Evolutionary conservation across 2,113 vertebrate genomes (phyloP).

Genomic region (Sciurus niger): DNA sequence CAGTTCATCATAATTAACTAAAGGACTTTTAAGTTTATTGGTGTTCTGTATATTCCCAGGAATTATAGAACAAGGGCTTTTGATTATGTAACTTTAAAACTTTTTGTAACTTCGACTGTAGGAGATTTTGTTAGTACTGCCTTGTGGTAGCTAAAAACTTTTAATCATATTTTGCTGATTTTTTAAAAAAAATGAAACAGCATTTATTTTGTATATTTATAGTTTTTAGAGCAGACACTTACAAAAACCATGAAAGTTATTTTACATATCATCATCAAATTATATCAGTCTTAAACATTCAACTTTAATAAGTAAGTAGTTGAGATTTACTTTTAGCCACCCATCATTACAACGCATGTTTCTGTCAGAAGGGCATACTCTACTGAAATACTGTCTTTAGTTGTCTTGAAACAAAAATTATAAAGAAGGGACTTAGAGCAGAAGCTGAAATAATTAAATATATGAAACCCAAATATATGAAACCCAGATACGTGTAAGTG

Average conservation of each 20-base stretch:
- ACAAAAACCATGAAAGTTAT: slow-evolving; percentile 87
- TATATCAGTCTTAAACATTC: slow-evolving; percentile 89
- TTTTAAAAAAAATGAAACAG: slow-evolving; percentile 83
- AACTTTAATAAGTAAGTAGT: slow-evolving; percentile 90
- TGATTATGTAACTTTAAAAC: slow-evolving; percentile 60
- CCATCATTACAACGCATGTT: slow-evolving; percentile 85
- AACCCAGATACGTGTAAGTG: background rate
- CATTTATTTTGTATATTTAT: slow-evolving; percentile 90
- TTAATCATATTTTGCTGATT: slow-evolving; percentile 48
- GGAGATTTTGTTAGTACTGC: slow-evolving; percentile 36
- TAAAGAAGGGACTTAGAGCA: slow-evolving; percentile 69
- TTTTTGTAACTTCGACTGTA: background rate
- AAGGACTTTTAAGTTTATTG: slow-evolving; percentile 45
- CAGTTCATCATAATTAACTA: slow-evolving; percentile 59
- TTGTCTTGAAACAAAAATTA: slow-evolving; percentile 85
- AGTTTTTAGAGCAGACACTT: slow-evolving; percentile 89
- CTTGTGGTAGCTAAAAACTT: slow-evolving; percentile 37
- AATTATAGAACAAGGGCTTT: slow-evolving; percentile 51
- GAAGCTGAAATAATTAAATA: slow-evolving; percentile 80
- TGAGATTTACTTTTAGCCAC: slow-evolving; percentile 90
- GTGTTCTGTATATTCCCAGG: slow-evolving; percentile 22
- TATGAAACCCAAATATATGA: slow-evolving; percentile 48
- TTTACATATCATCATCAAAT: slow-evolving; percentile 89
- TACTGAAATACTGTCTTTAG: slow-evolving; percentile 84
- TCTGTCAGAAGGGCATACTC: slow-evolving; percentile 75